phyloP scores from a whole-genome alignment of 2,113 vertebrate species.

The Dipodomys merriami region DNA sequence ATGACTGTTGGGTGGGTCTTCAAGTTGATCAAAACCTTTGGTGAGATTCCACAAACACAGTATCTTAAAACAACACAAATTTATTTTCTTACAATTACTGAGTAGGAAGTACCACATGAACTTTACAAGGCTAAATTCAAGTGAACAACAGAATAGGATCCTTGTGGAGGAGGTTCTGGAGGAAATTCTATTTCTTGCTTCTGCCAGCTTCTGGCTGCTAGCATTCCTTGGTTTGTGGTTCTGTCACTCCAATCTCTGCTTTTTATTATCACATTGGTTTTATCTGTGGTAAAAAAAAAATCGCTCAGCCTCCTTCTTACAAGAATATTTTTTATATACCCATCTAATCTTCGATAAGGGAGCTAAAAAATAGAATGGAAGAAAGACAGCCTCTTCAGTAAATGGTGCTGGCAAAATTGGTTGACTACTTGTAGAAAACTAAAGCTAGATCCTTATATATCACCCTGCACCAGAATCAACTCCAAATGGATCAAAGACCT shows the following conservation, averaged over 20 bases:
- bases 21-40: background rate
- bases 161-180: accelerated
- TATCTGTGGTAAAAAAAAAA: background rate
- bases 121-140: background rate
- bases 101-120: background rate
- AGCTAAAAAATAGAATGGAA: no score
- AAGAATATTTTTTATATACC: background rate
- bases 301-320: background rate
- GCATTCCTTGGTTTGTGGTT: accelerated
- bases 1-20: background rate
- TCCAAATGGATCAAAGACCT: no score
- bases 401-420: no score
- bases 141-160: background rate
- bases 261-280: background rate
- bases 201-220: background rate
- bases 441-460: no score
- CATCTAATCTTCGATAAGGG: no score
- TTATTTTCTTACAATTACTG: no score
- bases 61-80: no score
- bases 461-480: no score
- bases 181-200: background rate
- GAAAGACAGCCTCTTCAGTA: no score
- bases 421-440: no score
- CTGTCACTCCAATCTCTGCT: background rate
- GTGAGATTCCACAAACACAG: background rate